A percentile compares a stretch with the other conserved stretches of the same genome.
These are phyloP conservation scores for Nestor notabilis DNA, from an alignment of 2,113 vertebrate species.

Conservation along the genomic window DNA sequence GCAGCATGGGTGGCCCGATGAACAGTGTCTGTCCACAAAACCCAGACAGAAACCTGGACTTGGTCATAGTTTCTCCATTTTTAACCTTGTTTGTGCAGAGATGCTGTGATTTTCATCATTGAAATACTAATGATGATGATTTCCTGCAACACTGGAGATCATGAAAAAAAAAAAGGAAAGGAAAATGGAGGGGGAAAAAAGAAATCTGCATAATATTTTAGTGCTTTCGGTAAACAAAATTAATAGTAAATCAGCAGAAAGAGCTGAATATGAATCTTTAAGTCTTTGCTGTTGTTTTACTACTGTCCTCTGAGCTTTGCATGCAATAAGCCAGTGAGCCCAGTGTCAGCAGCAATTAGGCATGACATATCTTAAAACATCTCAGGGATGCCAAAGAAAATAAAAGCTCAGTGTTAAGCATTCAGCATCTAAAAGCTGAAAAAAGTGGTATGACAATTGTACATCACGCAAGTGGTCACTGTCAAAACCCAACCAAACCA, in stretches of 20 bases:
- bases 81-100: background rate
- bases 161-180: background rate
- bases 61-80: background rate
- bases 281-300: background rate
- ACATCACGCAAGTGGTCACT: background rate
- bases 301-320: background rate
- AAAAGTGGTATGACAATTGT: background rate
- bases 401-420: background rate
- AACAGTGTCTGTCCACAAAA: background rate
- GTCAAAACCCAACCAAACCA: background rate
- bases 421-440: background rate
- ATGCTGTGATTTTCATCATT: background rate
- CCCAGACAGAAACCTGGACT: slow-evolving; percentile 6
- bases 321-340: background rate
- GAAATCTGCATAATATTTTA: background rate
- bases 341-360: background rate
- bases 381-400: background rate
- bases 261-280: background rate
- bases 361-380: background rate
- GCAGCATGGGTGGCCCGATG: slow-evolving; percentile 21
- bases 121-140: background rate
- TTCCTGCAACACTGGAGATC: background rate
- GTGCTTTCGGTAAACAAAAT: background rate
- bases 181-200: background rate
- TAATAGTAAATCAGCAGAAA: background rate